Percentiles rank a stretch among this genome's conserved stretches.
Conservation (phyloP, 1,140 invertebrate genomes). For the Agrypnia vestita region DNA sequence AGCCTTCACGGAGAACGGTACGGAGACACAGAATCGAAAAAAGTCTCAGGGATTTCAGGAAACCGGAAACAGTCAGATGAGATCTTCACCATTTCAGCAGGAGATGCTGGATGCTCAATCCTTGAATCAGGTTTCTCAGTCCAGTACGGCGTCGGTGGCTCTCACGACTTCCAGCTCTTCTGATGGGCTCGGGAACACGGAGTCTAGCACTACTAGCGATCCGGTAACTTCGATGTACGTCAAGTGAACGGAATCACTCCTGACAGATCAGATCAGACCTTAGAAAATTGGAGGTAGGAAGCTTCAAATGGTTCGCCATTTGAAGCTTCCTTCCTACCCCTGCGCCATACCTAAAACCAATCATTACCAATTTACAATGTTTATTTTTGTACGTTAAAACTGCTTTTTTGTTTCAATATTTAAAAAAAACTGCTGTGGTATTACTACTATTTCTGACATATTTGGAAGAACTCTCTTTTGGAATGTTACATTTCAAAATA, state of each 20-base stretch:
- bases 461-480: no score
- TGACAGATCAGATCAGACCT: no score
- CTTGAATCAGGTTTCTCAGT: slow-evolving; percentile 41
- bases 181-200: slow-evolving; percentile 54
- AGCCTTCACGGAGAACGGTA: slow-evolving; percentile 3
- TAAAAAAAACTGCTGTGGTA: not conserved
- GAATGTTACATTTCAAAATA: no score
- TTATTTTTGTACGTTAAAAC: not conserved
- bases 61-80: slow-evolving; percentile 5
- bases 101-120: slow-evolving; percentile 18
- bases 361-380: no score
- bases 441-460: not conserved
- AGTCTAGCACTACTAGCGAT: slow-evolving; percentile 57
- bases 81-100: slow-evolving; percentile 22
- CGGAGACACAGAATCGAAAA: not conserved
- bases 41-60: slow-evolving; percentile 5
- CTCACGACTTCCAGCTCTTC: slow-evolving; percentile 56
- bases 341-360: no score
- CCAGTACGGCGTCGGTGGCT: slow-evolving; percentile 48
- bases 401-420: not conserved
- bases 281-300: no score
- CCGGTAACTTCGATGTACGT: slow-evolving; percentile 55
- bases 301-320: no score
- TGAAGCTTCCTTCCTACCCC: no score
- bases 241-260: no score